Evolutionary conservation across 2,113 vertebrate genomes (phyloP), one percentile per base, ranked within the genome.

Genomic region (Melozone crissalis): DNA sequence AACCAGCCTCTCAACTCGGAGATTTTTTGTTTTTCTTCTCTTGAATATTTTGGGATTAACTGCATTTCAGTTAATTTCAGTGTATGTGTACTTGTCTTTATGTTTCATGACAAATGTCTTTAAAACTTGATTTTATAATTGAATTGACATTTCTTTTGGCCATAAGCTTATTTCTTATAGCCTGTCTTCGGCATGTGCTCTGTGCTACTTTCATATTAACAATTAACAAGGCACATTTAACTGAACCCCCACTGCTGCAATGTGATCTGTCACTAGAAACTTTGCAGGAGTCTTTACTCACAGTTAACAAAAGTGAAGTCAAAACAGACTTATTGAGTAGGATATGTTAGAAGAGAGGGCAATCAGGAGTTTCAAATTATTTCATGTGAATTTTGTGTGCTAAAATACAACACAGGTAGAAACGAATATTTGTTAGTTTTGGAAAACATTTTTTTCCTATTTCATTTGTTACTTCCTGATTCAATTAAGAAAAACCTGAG

Each of bases 181-280:
- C 61, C 84, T 97, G 66, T 88, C 62, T 69, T 95, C 61, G 28
- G 93, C 96, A 96, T 11, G 1, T 76, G 62, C 78, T 97, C 94
- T 94, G 94, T 94, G 93, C 93, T 97, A 93, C 91, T 96, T 91
- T 75, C 88, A 96, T 80, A 93, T 82, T 85, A 96, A 92, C 88
- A 94, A 97, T 95, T 97, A 97, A 96, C 95, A 96, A 97, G 95
- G 65, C 31, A n/a, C 86, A 84, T 91, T 97, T 96, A 97, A 92
- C 80, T 54, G 92, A 96, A 77, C 39, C 87, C 89, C 88, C 49
- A 62, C 68, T 69, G 55, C 75, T 94, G 96, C 93, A 96, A 89
- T 22, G 33, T 44, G 93, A 98, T 95, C 92, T 86, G 63, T 82
- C 6, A 5, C 82, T 35, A 12, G 87, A 87, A 98, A 97, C 96